These are phyloP conservation scores for Synchiropus splendidus DNA, from an alignment of 2,113 vertebrate genomes.

Conservation along the genomic window DNA sequence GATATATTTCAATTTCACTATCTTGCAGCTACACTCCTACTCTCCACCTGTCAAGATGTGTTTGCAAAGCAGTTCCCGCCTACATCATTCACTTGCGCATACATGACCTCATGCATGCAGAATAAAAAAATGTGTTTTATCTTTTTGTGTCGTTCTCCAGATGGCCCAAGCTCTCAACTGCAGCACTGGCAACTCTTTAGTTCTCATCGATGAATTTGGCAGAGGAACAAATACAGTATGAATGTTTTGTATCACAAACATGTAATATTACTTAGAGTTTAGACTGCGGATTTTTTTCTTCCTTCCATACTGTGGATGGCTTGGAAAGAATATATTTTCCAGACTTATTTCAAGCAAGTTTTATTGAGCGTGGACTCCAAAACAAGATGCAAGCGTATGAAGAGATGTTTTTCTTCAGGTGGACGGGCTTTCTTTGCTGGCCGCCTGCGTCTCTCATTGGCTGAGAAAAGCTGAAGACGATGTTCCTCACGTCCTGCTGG, in stretches of 20 bases:
- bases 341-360: too few relatives aligned
- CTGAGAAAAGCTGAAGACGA: conserved; percentile 57
- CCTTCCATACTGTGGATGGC: too few relatives aligned
- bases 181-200: conserved; percentile 81
- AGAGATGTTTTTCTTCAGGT: conserved; percentile 55
- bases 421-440: conserved; percentile 85
- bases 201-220: conserved; percentile 96
- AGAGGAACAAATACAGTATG: conserved; percentile 94
- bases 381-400: too few relatives aligned
- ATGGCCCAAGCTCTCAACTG: conserved; percentile 85
- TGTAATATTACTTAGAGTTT: too few relatives aligned
- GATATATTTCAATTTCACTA: conserved; percentile 58
- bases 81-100: conserved; percentile 35
- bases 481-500: conserved; percentile 82
- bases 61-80: conserved; percentile 70
- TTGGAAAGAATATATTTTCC: too few relatives aligned
- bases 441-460: conserved; percentile 84
- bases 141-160: conserved; percentile 41
- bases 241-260: background rate
- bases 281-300: too few relatives aligned
- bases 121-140: conserved; percentile 13
- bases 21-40: conserved; percentile 77
- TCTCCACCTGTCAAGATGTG: conserved; percentile 77
- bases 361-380: too few relatives aligned
- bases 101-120: conserved; percentile 9